Conservation (phyloP, 2,113 vertebrate species). For the Eretmochelys imbricata region DNA sequence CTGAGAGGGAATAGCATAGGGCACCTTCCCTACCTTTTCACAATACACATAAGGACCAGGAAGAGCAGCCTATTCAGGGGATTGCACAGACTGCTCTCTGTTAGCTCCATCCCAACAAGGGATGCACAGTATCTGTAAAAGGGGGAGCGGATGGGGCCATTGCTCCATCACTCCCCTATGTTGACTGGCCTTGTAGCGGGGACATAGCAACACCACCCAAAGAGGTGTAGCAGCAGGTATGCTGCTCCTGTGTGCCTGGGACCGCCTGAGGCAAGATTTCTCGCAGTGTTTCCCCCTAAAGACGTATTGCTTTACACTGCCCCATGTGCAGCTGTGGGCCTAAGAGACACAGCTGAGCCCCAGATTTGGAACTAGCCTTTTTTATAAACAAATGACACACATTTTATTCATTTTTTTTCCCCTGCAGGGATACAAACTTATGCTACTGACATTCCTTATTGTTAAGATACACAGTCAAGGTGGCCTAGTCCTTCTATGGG, state of each 20-base stretch:
- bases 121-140: too few species aligned
- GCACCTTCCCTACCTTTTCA: too few species aligned
- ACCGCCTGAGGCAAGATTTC: neutral
- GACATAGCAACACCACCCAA: neutral
- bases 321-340: neutral
- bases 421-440: neutral
- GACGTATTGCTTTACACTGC: accelerated
- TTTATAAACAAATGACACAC: neutral
- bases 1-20: too few species aligned
- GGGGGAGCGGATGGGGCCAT: too few species aligned
- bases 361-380: neutral
- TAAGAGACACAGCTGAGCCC: neutral
- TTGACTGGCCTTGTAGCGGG: too few species aligned
- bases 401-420: neutral
- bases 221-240: neutral
- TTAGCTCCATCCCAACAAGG: too few species aligned
- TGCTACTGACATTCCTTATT: accelerated
- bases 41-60: too few species aligned
- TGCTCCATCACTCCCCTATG: too few species aligned
- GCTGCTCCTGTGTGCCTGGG: neutral
- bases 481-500: accelerated
- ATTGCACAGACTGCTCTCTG: too few species aligned
- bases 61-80: too few species aligned
- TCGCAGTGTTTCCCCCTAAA: neutral
- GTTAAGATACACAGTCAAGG: accelerated